Evolutionary conservation across 2,797 vertebrate species (phyloP), one percentile per base, ranked within the genome.

Genomic region (Microctenopoma lineatum): DNA sequence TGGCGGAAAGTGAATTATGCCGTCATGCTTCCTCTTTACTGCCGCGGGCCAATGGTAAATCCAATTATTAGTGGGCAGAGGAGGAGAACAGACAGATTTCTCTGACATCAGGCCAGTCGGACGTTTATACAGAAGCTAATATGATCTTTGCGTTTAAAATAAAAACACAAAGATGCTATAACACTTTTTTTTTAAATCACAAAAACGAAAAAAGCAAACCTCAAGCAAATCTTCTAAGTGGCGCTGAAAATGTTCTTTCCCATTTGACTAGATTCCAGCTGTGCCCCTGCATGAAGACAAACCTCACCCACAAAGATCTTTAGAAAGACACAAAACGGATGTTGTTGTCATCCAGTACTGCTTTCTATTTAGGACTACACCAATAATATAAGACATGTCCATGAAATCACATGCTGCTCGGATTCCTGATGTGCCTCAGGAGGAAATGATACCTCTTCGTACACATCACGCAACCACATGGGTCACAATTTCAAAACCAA

Each of bases 321-420:
- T 64, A 75, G 42, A 60, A 57, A 65, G 58, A 61, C 80, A 66
- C 83, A 77, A 71, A 64, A 39, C 14, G 52, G 66, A 78, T 75
- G 75, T 70, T 72, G 74, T 54, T 62, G 70, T 87, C 73, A 80
- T 86, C 48, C 39, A 15, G 15, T 75, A 46, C 32, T 51, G 44
- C 53, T 27, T 55, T 76, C 76, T 82, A 75, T 89, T 88, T 81
- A 50, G 58, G 62, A 74, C 67, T 55, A 21, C 41, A 48, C 63
- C 73, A 85, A 84, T 84, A 85, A 54, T 61, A 56, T 66, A 54
- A 29, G 4, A 66, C 36, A 74, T 84, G 80, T 58, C 68, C 74
- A 77, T 79, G 32, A 85, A 90, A 85, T 87, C 68, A 85, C 47
- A 77, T 7, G 44, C 59, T 75, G 59, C 56, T 42, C n/a, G 0